Conservation (phyloP, 1,140 invertebrate species). For the Orchestia grillus region DNA sequence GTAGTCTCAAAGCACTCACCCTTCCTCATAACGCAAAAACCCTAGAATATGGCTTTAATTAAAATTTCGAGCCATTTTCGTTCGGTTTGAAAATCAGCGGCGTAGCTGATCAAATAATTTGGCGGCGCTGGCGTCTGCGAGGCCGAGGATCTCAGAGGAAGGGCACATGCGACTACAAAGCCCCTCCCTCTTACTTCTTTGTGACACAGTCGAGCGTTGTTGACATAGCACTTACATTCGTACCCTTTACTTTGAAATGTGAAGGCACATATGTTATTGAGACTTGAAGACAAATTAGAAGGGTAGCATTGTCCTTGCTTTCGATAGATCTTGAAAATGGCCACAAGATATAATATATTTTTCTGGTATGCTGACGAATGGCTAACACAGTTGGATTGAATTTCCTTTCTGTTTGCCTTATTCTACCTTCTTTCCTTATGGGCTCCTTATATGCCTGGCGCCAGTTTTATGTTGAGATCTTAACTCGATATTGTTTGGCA, state of each 20-base stretch:
- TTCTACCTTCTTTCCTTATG: neutral
- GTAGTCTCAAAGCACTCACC: neutral
- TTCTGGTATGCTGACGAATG: neutral
- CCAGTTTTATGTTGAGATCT: neutral
- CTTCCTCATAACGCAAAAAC: too few species aligned
- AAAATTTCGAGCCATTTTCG: neutral
- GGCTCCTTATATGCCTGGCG: neutral
- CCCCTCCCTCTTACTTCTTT: neutral
- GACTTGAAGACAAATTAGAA: neutral
- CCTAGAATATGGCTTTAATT: too few species aligned
- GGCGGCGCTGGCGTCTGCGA: neutral
- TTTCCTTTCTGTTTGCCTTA: neutral
- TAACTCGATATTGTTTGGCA: neutral
- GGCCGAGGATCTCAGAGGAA: neutral
- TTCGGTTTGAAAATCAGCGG: neutral
- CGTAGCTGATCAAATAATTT: neutral
- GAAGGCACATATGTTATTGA: neutral
- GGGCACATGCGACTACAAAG: too few species aligned
- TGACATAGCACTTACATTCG: neutral
- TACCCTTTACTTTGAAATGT: neutral
- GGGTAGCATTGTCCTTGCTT: neutral
- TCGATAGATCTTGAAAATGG: neutral
- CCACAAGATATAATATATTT: neutral
- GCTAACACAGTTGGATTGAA: neutral
- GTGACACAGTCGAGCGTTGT: neutral